These are phyloP conservation scores for Drosophila biarmipes DNA, from an alignment of 1,140 invertebrate genomes.

Conservation along the genomic window DNA sequence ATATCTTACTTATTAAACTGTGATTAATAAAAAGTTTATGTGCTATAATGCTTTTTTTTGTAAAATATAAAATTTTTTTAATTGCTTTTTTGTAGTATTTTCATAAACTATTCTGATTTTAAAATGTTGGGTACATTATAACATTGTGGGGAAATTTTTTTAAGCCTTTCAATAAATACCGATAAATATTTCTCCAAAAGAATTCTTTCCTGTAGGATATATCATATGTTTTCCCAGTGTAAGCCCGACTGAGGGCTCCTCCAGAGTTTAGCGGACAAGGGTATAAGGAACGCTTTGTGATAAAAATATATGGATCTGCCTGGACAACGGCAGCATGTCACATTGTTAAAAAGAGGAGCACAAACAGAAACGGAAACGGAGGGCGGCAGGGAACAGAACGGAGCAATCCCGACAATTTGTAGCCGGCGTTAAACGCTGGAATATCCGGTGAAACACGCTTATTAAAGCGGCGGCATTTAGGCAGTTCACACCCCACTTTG, in stretches of 20 bases:
- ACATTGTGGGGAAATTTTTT: too few relatives aligned
- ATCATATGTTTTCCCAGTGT: neutral
- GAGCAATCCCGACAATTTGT: conserved; percentile 50
- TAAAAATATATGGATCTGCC: conserved; percentile 62
- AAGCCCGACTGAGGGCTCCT: conserved; percentile 13
- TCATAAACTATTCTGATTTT: too few relatives aligned
- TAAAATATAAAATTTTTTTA: too few relatives aligned
- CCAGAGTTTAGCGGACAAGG: conserved; percentile 32
- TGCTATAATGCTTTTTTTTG: too few relatives aligned
- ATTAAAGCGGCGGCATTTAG: conserved; percentile 40
- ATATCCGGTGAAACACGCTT: conserved; percentile 35
- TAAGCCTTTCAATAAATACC: too few relatives aligned
- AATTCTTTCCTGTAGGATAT: too few relatives aligned
- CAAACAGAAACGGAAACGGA: conserved; percentile 16
- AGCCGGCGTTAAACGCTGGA: conserved; percentile 40
- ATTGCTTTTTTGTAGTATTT: too few relatives aligned
- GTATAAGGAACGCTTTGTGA: conserved; percentile 51
- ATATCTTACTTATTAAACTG: too few relatives aligned
- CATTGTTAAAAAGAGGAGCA: conserved; percentile 28
- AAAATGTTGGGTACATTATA: too few relatives aligned
- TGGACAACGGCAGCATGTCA: conserved; percentile 56
- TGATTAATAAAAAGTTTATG: too few relatives aligned
- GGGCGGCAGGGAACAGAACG: conserved; percentile 5
- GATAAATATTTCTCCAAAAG: too few relatives aligned
- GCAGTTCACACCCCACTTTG: conserved; percentile 21